Evolutionary conservation across 2,888 invertebrate genomes (phyloP).

Genomic region (Julus scandinavius): DNA sequence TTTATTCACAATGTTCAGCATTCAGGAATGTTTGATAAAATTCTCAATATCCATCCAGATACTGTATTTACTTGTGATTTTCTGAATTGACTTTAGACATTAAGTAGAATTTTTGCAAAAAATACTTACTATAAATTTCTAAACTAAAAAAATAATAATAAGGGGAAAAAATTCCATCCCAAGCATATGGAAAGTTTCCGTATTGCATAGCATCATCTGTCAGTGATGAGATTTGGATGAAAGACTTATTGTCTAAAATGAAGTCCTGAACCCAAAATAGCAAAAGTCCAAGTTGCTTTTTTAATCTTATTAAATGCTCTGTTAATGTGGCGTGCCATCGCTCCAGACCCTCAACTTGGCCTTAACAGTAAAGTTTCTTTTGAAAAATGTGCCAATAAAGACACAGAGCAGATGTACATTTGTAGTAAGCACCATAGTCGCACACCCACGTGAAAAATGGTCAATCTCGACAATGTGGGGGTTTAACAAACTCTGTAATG

Average conservation of each 20-base stretch:
- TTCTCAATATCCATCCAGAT: too few species aligned
- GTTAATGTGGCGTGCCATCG: background rate
- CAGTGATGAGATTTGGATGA: background rate
- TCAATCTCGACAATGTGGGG: background rate
- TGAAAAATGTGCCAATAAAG: background rate
- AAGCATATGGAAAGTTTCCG: background rate
- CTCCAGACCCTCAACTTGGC: background rate
- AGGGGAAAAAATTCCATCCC: too few species aligned
- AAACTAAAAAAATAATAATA: too few species aligned
- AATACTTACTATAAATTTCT: too few species aligned
- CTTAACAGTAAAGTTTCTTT: background rate
- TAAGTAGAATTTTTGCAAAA: too few species aligned
- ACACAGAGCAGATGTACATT: conserved; percentile 36
- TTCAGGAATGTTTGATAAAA: too few species aligned
- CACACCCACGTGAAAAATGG: background rate
- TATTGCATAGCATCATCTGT: background rate
- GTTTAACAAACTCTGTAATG: conserved; percentile 14
- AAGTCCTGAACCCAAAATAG: background rate
- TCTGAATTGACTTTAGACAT: too few species aligned
- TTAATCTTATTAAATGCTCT: background rate
- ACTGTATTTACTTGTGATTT: too few species aligned
- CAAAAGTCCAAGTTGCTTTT: background rate
- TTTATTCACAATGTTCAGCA: too few species aligned
- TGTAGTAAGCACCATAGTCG: background rate
- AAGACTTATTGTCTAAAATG: background rate